Evolutionary conservation across 2,888 invertebrate genomes (phyloP).

Genomic region (Oligia latruncula): DNA sequence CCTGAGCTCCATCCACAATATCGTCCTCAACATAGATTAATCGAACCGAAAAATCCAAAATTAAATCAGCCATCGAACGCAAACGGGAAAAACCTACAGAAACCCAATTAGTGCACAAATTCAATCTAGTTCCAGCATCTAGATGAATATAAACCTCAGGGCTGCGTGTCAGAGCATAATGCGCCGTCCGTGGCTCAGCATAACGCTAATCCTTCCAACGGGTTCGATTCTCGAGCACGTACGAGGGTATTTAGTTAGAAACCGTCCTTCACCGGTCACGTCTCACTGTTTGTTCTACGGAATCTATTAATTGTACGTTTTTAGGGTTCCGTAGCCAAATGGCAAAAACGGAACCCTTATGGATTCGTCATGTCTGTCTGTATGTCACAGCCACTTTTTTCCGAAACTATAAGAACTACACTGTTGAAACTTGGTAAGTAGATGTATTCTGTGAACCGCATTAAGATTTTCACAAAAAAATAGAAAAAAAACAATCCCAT

Average conservation of each 20-base stretch:
- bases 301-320: slow-evolving; percentile 67
- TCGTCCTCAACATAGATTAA: background rate
- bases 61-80: slow-evolving; percentile 24
- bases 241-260: slow-evolving; percentile 68
- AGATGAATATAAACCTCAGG: slow-evolving; percentile 51
- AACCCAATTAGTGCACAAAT: slow-evolving; percentile 52
- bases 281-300: slow-evolving; percentile 69
- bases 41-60: slow-evolving; percentile 4
- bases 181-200: slow-evolving; percentile 73
- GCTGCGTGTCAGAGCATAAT: slow-evolving; percentile 76
- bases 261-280: slow-evolving; percentile 68
- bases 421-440: too few relatives aligned
- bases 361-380: too few relatives aligned
- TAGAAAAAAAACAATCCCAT: too few relatives aligned
- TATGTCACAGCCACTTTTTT: too few relatives aligned
- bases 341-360: too few relatives aligned
- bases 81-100: slow-evolving; percentile 21
- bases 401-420: too few relatives aligned
- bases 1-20: background rate
- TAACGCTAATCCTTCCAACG: slow-evolving; percentile 75
- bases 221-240: slow-evolving; percentile 75
- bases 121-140: slow-evolving; percentile 55
- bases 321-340: too few relatives aligned
- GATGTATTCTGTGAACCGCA: too few relatives aligned
- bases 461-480: too few relatives aligned